Base-by-base conservation (phyloP, 2,888 invertebrate genomes). In the Muschampia plurimacula region DNA sequence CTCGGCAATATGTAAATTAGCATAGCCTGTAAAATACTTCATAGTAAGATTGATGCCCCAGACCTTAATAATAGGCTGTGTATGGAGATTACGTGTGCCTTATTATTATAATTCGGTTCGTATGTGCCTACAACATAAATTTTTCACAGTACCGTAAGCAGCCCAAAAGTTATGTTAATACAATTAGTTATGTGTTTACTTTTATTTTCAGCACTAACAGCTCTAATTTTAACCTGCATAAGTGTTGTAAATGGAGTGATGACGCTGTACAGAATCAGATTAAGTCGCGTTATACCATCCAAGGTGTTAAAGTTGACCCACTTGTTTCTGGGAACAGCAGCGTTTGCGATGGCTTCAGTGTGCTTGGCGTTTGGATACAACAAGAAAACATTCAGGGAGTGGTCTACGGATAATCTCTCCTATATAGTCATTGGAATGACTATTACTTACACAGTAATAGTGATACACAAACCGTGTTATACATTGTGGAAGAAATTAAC, bases 181-280 rank as follows among this genome's bases (percentile, higher is more conserved):
- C 2, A n/a, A 4, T 49, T n/a, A n/a, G 6, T 52, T 59, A 68
- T 13, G 13, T n/a, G 55, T 46, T 62, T 67, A 22, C 64, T 74
- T 73, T 72, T 28, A 63, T 69, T 81, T 80, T 55, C 79, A 82
- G 80, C 80, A 49, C 52, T 82, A 36, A 77, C 79, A 10, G 79
- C 81, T 3, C 73, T 82, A 8, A 69, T 81, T 59, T 74, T 79
- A 67, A 80, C 80, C 49, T 65, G 76, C 65, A 68, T 77, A 13
- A 82, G 80, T 44, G 73, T 82, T 15, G 55, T 79, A 7, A 83
- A 80, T 67, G 82, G 82, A 60, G 67, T 79, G 13, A 73, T 76
- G 22, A 77, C 79, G 2, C 70, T 79, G 9, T 80, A 77, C 70
- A 72, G 76, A 41, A 60, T 74, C 13, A 74, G 76, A 57, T 68